Evolutionary conservation across 2,797 vertebrate species (phyloP), one percentile per base, ranked within the genome.

Genomic region (Melanotaenia parkinsoni): DNA sequence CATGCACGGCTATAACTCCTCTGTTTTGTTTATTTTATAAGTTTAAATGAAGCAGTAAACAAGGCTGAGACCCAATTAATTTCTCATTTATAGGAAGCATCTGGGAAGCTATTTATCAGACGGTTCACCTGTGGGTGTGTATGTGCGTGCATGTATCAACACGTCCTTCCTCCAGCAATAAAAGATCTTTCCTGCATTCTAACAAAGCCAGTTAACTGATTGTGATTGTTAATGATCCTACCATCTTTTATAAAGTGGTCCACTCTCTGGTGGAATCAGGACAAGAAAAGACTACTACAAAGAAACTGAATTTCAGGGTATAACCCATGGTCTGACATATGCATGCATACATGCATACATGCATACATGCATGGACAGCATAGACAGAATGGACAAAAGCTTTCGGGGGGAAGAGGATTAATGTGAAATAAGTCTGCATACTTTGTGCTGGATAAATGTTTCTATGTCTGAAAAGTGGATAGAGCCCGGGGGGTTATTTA

Each of bases 201-300:
- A 79, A 80, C 30, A 83, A 62, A 79, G 66, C 78, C 60, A 61
- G 59, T 79, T 88, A 86, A 88, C 82, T 84, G 80, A 89, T 90
- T 72, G 35, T 82, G 81, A 86, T 69, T 5, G 24, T 58, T 89
- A 84, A 88, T 74, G 78, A 84, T 60, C 60, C 68, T 14, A 26
- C 53, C 75, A 43, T 62, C 68, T 70, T 77, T 18, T 73, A 61
- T 58, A 56, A 58, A 65, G 58, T 69, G 70, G 62, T 24, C 57
- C 3, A 47, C 76, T 79, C 14, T 5, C 58, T 56, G 88, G 86
- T 88, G 70, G 74, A 85, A 90, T 88, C 75, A 76, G 57, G 51
- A 58, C 26, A 76, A 64, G 80, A 77, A 74, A 64, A 86, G 66
- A 81, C 40, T 74, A 32, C 63, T 54, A 77, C 32, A 73, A 43